Evolutionary conservation across 2,797 vertebrate genomes (phyloP).

Genomic region (Prionace glauca): DNA sequence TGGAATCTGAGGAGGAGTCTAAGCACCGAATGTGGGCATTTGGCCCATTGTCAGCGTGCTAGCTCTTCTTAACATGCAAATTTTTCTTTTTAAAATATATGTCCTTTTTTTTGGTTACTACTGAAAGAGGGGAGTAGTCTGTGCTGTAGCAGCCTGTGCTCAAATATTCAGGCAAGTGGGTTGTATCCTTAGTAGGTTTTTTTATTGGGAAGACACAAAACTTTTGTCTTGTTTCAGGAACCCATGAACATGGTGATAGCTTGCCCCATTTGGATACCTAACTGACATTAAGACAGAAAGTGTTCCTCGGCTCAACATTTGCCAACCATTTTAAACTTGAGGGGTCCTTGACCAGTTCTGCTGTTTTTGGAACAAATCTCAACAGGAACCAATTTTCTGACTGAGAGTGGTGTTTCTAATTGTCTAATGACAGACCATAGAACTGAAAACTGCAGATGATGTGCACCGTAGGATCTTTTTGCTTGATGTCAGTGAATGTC

Average conservation of each 20-base stretch:
- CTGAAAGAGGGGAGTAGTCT: too few species aligned
- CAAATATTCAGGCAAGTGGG: background rate
- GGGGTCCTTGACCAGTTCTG: background rate
- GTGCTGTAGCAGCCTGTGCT: background rate
- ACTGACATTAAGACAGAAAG: background rate
- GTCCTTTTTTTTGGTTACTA: background rate
- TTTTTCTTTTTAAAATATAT: background rate
- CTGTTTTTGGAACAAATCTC: background rate
- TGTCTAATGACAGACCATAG: background rate
- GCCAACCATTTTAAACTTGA: background rate
- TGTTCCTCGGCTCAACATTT: background rate
- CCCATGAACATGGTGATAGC: background rate
- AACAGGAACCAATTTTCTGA: slow-evolving; percentile 1
- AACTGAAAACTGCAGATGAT: background rate
- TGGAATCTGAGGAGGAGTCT: background rate
- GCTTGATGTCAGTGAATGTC: background rate
- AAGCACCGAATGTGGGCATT: background rate
- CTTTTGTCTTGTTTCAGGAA: background rate
- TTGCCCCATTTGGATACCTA: background rate
- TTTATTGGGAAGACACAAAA: background rate
- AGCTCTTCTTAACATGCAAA: background rate
- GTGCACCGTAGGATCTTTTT: background rate
- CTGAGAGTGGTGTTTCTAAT: background rate
- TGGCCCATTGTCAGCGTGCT: background rate
- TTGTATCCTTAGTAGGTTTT: background rate